Percentiles rank a stretch among this genome's conserved stretches.
Conservation (phyloP, 2,113 vertebrate species). For the Geococcyx californianus region DNA sequence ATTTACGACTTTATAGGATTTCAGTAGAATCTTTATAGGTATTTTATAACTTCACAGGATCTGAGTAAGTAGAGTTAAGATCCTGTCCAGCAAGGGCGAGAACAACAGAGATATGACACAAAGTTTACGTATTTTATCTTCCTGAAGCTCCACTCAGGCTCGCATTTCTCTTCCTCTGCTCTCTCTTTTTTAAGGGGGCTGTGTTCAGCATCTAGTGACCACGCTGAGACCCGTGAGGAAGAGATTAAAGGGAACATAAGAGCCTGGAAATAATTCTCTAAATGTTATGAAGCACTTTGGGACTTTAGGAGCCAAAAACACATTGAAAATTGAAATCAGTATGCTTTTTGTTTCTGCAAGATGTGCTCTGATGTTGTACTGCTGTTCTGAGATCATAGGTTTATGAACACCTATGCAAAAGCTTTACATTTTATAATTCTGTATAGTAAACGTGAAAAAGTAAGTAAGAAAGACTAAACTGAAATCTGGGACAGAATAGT, state of each 20-base stretch:
- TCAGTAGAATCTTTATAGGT: neutral
- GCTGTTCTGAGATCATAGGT: neutral
- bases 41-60: neutral
- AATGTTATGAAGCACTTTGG: neutral
- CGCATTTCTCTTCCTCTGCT: neutral
- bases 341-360: neutral
- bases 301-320: neutral
- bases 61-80: neutral
- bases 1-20: neutral
- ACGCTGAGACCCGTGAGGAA: neutral
- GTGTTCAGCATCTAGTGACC: neutral
- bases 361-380: neutral
- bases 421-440: neutral
- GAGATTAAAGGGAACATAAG: neutral
- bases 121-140: neutral
- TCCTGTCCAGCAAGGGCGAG: neutral
- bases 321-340: neutral
- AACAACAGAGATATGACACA: neutral
- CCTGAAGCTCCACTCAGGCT: neutral
- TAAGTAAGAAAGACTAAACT: neutral
- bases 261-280: neutral
- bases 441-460: neutral
- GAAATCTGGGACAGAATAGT: neutral
- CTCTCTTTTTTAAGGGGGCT: neutral
- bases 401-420: neutral